These are phyloP conservation scores for Clinocottus analis DNA, from an alignment of 2,113 vertebrate genomes.

Conservation along the genomic window DNA sequence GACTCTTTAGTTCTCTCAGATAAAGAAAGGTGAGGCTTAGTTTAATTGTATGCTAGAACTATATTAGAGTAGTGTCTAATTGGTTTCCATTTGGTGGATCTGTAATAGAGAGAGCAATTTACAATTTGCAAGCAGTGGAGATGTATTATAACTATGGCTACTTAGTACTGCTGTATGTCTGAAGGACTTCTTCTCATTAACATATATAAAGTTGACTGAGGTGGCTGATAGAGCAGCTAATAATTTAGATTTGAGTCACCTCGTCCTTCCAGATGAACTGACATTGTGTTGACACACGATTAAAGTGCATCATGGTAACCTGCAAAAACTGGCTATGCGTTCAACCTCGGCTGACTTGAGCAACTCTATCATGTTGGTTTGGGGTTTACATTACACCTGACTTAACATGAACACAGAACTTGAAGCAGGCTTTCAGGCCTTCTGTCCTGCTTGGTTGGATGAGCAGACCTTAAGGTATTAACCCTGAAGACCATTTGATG, in stretches of 20 bases:
- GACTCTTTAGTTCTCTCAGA: not conserved
- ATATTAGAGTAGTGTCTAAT: conserved; percentile 4
- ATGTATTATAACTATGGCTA: conserved; percentile 9
- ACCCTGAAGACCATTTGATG: not conserved
- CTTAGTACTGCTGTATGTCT: not conserved
- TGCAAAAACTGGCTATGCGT: not conserved
- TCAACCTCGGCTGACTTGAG: conserved; percentile 9
- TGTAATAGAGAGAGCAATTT: conserved; percentile 7
- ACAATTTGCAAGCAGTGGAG: conserved; percentile 4
- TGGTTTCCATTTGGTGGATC: conserved; percentile 2
- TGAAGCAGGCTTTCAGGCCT: not conserved
- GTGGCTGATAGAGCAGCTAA: not conserved
- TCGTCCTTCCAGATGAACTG: conserved; percentile 12
- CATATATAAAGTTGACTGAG: not conserved
- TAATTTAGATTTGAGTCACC: not conserved
- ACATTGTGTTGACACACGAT: conserved; percentile 23
- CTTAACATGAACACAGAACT: conserved; percentile 16
- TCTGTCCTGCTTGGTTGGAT: not conserved
- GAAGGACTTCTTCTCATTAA: not conserved
- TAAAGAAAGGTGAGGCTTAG: not conserved
- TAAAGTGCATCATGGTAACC: not conserved
- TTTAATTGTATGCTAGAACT: conserved; percentile 5
- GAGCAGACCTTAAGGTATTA: not conserved
- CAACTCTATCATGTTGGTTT: conserved; percentile 21
- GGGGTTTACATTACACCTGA: conserved; percentile 41